Evolutionary conservation across 2,888 invertebrate species (phyloP).

Genomic region (Caenorhabditis sp.): DNA sequence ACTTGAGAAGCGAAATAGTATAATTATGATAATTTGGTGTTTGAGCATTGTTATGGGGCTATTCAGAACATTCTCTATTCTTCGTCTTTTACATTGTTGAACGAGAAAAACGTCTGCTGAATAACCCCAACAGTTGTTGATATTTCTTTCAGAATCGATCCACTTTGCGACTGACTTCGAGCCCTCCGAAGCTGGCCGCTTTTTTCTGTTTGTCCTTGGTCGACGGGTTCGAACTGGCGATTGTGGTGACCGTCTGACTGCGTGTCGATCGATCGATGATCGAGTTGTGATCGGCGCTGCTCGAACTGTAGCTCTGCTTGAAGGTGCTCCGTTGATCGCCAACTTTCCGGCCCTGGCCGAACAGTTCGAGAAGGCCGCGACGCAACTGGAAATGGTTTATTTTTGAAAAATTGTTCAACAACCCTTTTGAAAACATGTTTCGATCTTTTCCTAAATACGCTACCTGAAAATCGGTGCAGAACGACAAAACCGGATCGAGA

Average conservation of each 20-base stretch:
- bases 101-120: not conserved
- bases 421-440: not conserved
- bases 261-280: slow-evolving; percentile 53
- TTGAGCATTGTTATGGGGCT: no score
- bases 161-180: slow-evolving; percentile 30
- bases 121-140: no score
- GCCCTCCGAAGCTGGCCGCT: slow-evolving; percentile 39
- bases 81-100: not conserved
- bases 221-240: slow-evolving; percentile 54
- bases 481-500: slow-evolving; percentile 74
- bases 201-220: slow-evolving; percentile 37
- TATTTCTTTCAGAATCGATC: slow-evolving; percentile 49
- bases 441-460: not conserved
- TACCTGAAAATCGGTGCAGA: slow-evolving; percentile 76
- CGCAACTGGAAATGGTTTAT: slow-evolving; percentile 38
- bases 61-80: no score
- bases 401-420: not conserved
- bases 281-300: slow-evolving; percentile 44
- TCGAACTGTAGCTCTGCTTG: slow-evolving; percentile 48
- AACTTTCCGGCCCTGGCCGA: slow-evolving; percentile 42
- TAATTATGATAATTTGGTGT: no score
- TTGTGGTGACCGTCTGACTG: slow-evolving; percentile 60
- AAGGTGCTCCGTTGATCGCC: slow-evolving; percentile 41
- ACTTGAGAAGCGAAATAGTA: no score
- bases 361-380: slow-evolving; percentile 52